Evolutionary conservation across 2,113 vertebrate species (phyloP).

Genomic region (Scytalopus superciliaris): DNA sequence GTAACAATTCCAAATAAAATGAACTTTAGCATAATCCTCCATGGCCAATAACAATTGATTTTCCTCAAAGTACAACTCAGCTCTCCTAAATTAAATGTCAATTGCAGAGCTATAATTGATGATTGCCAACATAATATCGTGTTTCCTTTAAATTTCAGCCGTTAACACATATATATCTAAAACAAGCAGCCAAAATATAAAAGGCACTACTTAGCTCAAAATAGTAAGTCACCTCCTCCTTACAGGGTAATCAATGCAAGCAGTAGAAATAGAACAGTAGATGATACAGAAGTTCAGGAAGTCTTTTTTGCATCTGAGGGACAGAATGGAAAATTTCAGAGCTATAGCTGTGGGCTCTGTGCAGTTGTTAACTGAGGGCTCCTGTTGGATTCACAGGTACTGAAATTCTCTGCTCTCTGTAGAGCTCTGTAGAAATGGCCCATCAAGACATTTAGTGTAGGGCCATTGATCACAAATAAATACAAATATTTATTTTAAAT

Average conservation of each 20-base stretch:
- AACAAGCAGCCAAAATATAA: background rate
- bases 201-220: background rate
- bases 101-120: constrained; percentile 76
- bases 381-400: too few species aligned
- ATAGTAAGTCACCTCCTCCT: background rate
- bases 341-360: too few species aligned
- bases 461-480: too few species aligned
- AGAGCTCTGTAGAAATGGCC: too few species aligned
- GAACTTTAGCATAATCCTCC: constrained; percentile 76
- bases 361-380: too few species aligned
- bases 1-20: background rate
- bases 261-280: background rate
- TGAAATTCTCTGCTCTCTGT: too few species aligned
- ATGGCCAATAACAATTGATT: constrained; percentile 73
- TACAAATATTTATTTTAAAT: too few species aligned
- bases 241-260: background rate
- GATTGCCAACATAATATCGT: constrained; percentile 67
- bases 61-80: constrained; percentile 68
- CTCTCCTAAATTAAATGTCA: constrained; percentile 77
- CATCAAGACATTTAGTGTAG: too few species aligned
- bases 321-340: too few species aligned
- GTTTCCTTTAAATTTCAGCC: constrained; percentile 77
- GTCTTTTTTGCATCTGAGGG: too few species aligned
- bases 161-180: constrained; percentile 76
- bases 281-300: too few species aligned